Percentiles rank a stretch among this genome's conserved stretches.
These are phyloP conservation scores for Rhinatrema bivittatum DNA, from an alignment of 2,797 vertebrate species.

Conservation along the genomic window DNA sequence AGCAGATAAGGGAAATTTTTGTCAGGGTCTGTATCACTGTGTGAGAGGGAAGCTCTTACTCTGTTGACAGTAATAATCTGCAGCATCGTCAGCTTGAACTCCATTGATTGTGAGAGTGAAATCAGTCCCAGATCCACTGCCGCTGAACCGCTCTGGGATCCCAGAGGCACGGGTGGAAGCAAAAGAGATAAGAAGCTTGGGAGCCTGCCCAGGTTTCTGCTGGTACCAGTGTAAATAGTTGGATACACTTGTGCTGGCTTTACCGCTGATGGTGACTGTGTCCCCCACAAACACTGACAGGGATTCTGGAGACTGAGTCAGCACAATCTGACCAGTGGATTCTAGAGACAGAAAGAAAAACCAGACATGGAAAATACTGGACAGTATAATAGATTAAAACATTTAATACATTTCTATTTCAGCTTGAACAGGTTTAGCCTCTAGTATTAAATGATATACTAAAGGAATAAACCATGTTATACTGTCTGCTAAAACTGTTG, in stretches of 20 bases:
- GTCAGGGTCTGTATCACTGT: neutral
- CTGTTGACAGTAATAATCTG: constrained; percentile 6
- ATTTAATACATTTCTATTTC: no score
- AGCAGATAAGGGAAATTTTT: neutral
- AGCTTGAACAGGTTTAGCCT: no score
- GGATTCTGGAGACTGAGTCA: neutral
- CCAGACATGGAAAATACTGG: no score
- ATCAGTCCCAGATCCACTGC: neutral
- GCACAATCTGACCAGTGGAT: no score
- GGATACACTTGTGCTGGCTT: no score
- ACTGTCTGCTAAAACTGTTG: no score
- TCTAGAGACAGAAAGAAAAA: neutral
- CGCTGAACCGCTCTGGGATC: neutral
- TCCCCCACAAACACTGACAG: neutral
- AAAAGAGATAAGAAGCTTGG: neutral
- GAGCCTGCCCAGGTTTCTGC: no score
- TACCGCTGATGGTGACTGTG: neutral
- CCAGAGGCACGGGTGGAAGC: neutral
- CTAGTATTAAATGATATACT: no score
- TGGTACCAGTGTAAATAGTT: no score
- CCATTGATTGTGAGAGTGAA: no score
- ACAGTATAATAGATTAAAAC: no score
- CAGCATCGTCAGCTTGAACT: neutral
- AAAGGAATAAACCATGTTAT: no score
- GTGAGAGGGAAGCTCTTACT: fast-evolving